Percentiles rank a stretch among this genome's conserved stretches.
Evolutionary conservation across 2,113 vertebrate species (phyloP).

Genomic region (Nibea coibor): DNA sequence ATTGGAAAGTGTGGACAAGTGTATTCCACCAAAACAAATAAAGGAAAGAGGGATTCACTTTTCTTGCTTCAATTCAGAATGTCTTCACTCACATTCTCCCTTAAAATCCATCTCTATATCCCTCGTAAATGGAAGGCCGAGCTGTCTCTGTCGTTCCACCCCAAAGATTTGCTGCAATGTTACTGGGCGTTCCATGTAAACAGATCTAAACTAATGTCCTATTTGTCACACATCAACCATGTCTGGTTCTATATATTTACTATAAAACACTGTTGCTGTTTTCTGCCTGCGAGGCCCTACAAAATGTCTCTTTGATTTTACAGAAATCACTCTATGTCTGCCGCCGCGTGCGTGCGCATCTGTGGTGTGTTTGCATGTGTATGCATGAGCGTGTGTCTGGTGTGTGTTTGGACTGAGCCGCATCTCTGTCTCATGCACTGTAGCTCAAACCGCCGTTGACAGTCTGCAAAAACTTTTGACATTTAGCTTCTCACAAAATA

Average conservation of each 20-base stretch:
- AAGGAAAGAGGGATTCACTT: conserved; percentile 9
- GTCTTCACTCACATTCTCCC: neutral
- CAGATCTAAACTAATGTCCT: conserved; percentile 56
- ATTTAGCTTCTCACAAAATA: conserved; percentile 58
- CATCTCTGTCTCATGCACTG: conserved; percentile 43
- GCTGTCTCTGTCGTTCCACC: conserved; percentile 18
- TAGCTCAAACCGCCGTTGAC: conserved; percentile 59
- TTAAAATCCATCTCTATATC: neutral
- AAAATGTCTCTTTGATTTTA: conserved; percentile 71
- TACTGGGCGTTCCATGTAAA: conserved; percentile 46
- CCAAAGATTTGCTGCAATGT: conserved; percentile 35
- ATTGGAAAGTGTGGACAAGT: conserved; percentile 7
- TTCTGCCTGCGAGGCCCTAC: conserved; percentile 54
- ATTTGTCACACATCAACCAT: conserved; percentile 59
- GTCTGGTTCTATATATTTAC: conserved; percentile 60
- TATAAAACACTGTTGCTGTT: conserved; percentile 48
- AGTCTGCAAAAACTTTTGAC: conserved; percentile 55
- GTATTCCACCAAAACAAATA: neutral
- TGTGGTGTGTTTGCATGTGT: neutral
- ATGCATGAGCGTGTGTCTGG: neutral
- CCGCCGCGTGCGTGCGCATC: conserved; percentile 13
- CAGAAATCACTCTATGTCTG: conserved; percentile 43
- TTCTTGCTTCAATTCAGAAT: neutral
- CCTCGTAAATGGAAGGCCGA: conserved; percentile 23
- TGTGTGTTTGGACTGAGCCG: conserved; percentile 19